Percentiles rank a stretch among this genome's conserved stretches.
Conservation (phyloP, 2,113 vertebrate genomes). For the Parotia lawesii region DNA sequence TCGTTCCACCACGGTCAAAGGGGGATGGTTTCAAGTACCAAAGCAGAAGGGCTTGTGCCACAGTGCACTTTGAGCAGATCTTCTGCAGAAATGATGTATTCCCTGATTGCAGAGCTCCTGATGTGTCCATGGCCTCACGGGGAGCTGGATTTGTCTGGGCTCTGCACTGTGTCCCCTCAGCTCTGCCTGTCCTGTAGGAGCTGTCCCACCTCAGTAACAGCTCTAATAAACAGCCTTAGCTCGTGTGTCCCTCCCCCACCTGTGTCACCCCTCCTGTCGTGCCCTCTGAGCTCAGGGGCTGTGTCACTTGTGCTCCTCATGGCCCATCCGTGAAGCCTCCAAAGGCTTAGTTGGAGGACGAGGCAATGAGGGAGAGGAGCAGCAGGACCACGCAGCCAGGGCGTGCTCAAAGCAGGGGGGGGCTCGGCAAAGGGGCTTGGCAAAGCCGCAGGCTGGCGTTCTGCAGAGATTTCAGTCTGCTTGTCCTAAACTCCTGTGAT, state of each 20-base stretch:
- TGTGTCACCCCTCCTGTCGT: neutral
- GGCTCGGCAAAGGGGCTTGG: neutral
- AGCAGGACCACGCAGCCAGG: accelerated
- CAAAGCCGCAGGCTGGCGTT: accelerated
- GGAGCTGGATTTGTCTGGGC: neutral
- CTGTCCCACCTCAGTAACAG: neutral
- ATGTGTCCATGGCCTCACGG: accelerated
- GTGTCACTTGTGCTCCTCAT: too few relatives aligned
- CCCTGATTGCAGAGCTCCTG: neutral
- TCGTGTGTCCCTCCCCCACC: neutral
- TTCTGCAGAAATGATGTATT: neutral
- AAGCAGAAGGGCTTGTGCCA: neutral
- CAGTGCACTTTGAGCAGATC: neutral
- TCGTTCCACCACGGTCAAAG: accelerated
- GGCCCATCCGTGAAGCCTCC: neutral
- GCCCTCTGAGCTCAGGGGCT: neutral
- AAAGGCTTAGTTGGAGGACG: neutral
- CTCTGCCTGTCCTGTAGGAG: neutral
- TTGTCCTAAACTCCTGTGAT: neutral
- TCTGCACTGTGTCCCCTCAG: neutral
- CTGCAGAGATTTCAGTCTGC: neutral
- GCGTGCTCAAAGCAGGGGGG: neutral
- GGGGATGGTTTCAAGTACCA: neutral
- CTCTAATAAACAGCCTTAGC: conserved; percentile 12
- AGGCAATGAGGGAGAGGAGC: neutral